Percentiles rank a stretch among this genome's conserved stretches.
Conservation (phyloP, 1,140 invertebrate genomes). For the Cepaea nemoralis region DNA sequence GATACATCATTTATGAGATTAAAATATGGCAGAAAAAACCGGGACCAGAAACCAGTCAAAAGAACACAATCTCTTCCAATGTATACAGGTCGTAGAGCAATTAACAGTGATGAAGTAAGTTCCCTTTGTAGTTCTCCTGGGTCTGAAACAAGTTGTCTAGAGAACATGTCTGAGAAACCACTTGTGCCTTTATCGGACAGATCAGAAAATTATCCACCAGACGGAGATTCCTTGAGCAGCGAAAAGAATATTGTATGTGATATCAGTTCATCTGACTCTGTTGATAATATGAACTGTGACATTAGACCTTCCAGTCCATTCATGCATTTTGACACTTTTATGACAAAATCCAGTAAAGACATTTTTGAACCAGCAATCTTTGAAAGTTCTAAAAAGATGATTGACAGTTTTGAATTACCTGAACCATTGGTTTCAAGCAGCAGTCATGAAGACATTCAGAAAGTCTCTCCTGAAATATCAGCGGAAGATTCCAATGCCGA, state of each 20-base stretch:
- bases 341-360: not conserved
- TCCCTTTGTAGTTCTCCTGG: not conserved
- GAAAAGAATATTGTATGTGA: conserved; percentile 5
- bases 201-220: conserved; percentile 7
- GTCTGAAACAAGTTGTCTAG: not conserved
- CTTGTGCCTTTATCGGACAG: conserved; percentile 2
- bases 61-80: not conserved
- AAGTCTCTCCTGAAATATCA: not conserved
- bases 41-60: not conserved
- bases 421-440: not conserved
- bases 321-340: not conserved
- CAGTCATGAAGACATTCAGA: not conserved
- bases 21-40: not conserved
- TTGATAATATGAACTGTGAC: not conserved
- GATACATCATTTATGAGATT: conserved; percentile 13
- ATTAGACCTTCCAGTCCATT: not conserved
- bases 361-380: not conserved
- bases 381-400: not conserved
- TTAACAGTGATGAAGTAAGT: not conserved
- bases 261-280: not conserved
- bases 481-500: not conserved
- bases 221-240: conserved; percentile 23
- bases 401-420: not conserved
- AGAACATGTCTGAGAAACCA: not conserved
- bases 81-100: not conserved